A percentile compares a stretch with the other conserved stretches of the same genome.
These are phyloP conservation scores for Thera britannica DNA, from an alignment of 2,888 invertebrate genomes.

Conservation along the genomic window DNA sequence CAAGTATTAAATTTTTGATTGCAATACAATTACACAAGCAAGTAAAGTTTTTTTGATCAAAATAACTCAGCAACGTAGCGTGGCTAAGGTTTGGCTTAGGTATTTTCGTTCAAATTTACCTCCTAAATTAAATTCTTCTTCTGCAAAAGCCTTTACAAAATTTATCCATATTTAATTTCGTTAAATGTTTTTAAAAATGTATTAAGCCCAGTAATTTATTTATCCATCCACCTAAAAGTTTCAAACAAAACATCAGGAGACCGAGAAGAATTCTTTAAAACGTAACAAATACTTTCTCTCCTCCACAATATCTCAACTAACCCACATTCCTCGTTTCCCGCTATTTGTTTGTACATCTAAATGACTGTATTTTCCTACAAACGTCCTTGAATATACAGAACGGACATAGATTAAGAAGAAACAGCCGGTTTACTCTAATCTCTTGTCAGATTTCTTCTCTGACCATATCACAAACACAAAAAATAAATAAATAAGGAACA, in stretches of 20 bases:
- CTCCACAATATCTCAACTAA: conserved; percentile 37
- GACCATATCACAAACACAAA: neutral
- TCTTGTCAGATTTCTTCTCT: neutral
- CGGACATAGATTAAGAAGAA: conserved; percentile 10
- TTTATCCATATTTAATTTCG: neutral
- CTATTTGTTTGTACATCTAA: conserved; percentile 43
- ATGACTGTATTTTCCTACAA: conserved; percentile 44
- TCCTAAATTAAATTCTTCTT: too few relatives aligned
- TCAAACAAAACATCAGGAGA: conserved; percentile 6
- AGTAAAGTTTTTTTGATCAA: too few relatives aligned
- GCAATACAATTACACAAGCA: too few relatives aligned
- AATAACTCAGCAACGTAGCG: too few relatives aligned
- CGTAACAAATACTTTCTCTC: conserved; percentile 31
- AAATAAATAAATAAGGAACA: too few relatives aligned
- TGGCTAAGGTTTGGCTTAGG: too few relatives aligned
- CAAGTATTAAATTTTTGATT: too few relatives aligned
- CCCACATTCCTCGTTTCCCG: conserved; percentile 40
- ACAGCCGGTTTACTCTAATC: conserved; percentile 12
- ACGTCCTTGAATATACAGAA: conserved; percentile 39
- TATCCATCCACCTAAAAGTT: conserved; percentile 3
- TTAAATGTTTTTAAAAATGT: too few relatives aligned
- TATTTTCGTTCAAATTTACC: too few relatives aligned
- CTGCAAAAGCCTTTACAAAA: too few relatives aligned
- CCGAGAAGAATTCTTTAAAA: conserved; percentile 25
- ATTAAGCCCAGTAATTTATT: too few relatives aligned